These are phyloP conservation scores for Oncorhynchus clarkii DNA, from an alignment of 2,113 vertebrate genomes.

Conservation along the genomic window DNA sequence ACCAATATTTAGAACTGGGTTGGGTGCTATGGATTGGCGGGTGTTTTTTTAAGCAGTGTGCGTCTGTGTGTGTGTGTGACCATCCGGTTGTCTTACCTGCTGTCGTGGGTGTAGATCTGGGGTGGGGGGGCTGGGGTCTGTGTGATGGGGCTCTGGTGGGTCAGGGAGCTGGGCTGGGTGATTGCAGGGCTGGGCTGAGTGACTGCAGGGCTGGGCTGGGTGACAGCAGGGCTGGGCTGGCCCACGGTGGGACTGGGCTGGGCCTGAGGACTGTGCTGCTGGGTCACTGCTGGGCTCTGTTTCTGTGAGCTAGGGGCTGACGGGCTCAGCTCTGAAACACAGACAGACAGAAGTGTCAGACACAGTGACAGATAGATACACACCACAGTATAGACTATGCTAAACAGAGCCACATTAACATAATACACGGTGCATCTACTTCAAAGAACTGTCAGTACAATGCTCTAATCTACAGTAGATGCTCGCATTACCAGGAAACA, in stretches of 20 bases:
- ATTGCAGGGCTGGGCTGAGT: slow-evolving; percentile 75
- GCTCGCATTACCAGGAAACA: not conserved
- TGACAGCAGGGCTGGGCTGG: slow-evolving; percentile 71
- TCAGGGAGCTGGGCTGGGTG: slow-evolving; percentile 67
- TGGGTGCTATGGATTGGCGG: too few species aligned
- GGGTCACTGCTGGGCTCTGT: slow-evolving; percentile 90
- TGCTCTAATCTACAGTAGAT: not conserved
- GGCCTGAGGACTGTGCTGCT: slow-evolving; percentile 82
- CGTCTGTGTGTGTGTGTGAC: not conserved
- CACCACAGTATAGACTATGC: not conserved
- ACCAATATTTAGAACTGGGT: too few species aligned
- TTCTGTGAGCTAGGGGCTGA: slow-evolving; percentile 92
- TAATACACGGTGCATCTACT: not conserved
- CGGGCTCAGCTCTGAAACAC: slow-evolving; percentile 80
- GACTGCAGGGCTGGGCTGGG: slow-evolving; percentile 73
- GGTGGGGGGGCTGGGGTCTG: slow-evolving; percentile 79
- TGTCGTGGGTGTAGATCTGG: slow-evolving; percentile 87
- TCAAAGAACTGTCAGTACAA: not conserved
- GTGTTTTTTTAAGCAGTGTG: not conserved
- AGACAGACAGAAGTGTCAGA: slow-evolving; percentile 2
- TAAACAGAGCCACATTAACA: not conserved
- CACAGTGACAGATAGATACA: not conserved
- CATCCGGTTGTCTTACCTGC: slow-evolving; percentile 75
- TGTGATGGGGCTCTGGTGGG: slow-evolving; percentile 74
- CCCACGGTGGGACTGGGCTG: slow-evolving; percentile 67